These are phyloP conservation scores for Falcaria lacertinaria DNA, from an alignment of 2,888 invertebrate genomes.

Conservation along the genomic window DNA sequence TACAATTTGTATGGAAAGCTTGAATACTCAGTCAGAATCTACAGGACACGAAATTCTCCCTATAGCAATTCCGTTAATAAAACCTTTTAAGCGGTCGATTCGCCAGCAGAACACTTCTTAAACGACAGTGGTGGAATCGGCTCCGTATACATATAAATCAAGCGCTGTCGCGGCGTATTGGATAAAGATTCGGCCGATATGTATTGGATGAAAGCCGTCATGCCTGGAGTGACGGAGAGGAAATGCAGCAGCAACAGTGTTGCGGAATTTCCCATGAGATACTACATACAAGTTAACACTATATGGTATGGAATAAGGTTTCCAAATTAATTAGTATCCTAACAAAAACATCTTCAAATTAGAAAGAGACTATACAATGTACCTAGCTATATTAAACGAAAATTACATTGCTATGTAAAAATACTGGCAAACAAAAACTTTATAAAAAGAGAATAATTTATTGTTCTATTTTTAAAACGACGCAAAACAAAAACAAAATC, in stretches of 20 bases:
- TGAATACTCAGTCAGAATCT: background rate
- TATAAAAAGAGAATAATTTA: no score
- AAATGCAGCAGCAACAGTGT: slow-evolving; percentile 21
- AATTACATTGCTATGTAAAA: slow-evolving; percentile 8
- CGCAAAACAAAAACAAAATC: no score
- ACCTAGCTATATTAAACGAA: slow-evolving; percentile 15
- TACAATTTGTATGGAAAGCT: no score
- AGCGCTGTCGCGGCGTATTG: slow-evolving; percentile 68
- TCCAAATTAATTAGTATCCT: no score
- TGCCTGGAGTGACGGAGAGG: slow-evolving; percentile 52
- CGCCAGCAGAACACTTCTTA: background rate
- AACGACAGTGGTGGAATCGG: slow-evolving; percentile 40
- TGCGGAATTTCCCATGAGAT: slow-evolving; percentile 57
- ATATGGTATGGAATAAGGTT: no score
- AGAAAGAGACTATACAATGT: no score
- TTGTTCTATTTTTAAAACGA: no score
- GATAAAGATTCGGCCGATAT: slow-evolving; percentile 65
- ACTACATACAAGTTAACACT: no score
- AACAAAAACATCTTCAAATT: no score
- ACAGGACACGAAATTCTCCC: background rate
- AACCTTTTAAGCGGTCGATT: background rate
- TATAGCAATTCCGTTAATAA: background rate
- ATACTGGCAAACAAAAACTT: background rate
- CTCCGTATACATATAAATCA: slow-evolving; percentile 69
- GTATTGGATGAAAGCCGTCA: slow-evolving; percentile 43